Evolutionary conservation across 2,113 vertebrate genomes (phyloP), one percentile per base, ranked within the genome.

Genomic region (Hyperoodon ampullatus): DNA sequence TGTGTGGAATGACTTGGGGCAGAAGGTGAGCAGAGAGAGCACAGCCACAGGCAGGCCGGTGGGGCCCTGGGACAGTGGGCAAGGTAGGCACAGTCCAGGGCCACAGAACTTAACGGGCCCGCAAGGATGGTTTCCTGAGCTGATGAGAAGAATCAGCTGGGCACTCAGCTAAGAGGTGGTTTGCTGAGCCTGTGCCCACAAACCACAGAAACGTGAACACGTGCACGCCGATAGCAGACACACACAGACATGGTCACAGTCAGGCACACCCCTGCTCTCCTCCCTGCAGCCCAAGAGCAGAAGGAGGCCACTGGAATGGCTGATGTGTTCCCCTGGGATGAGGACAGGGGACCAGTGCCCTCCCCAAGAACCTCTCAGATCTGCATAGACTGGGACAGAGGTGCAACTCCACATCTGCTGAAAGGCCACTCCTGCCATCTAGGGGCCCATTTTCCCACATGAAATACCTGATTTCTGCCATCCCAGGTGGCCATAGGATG

Each of bases 251-350:
- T 3, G 2, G 5, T 13, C 24, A n/a, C 12, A 11, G 3, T 19
- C 63, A 12, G 44, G 68, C 58, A 9, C 8, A 24, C 12, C 26
- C 15, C 28, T 35, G 13, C 44, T 15, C 10, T 75, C 71, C 50
- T 33, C 42, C 58, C 23, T n/a, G 70, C 65, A 77, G 24, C 39
- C 72, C 47, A 35, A 6, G 19, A 35, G 87, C 1, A 12, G 6
- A 9, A 1, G 11, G 3, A 85, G 9, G 19, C 26, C 88, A 18
- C 1, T 61, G 75, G 21, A 65, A n/a, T 24, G 16, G 58, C 26
- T 0, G 33, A 23, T 13, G 14, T 2, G 24, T 9, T 6, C 35
- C 33, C 55, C 30, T 30, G 47, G 5, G 26, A 77, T 0, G 0
- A 92, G 55, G 16, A 21, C 3, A 28, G 8, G 35, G 33, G 7